These are phyloP conservation scores for Pseudochirops corinnae DNA, from an alignment of 2,797 vertebrate species.

Conservation along the genomic window DNA sequence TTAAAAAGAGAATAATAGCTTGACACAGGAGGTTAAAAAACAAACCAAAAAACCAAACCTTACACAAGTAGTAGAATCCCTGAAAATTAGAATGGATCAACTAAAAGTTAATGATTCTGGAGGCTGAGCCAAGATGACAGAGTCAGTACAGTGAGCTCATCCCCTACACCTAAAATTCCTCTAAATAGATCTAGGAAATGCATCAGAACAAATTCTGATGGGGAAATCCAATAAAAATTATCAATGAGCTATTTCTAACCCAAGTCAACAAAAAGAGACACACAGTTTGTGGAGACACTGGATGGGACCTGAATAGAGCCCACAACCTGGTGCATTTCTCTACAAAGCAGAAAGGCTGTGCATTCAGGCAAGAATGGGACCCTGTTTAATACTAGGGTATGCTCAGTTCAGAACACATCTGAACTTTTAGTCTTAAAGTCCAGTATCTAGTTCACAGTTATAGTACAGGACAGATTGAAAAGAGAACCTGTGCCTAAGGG, in stretches of 20 bases:
- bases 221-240: background rate
- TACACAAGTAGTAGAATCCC: background rate
- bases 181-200: background rate
- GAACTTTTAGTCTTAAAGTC: background rate
- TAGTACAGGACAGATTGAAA: background rate
- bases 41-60: background rate
- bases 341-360: background rate
- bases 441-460: background rate
- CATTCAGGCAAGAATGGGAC: background rate
- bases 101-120: background rate
- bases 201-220: background rate
- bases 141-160: no score
- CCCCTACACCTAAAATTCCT: background rate
- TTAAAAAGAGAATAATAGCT: background rate
- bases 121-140: background rate
- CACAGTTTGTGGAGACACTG: background rate
- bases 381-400: background rate
- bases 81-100: background rate
- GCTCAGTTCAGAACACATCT: background rate
- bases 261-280: background rate
- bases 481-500: background rate
- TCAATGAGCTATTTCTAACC: background rate
- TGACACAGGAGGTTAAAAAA: background rate
- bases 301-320: background rate
- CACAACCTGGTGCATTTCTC: background rate